Base-by-base conservation (phyloP, 2,888 invertebrate genomes). In the Lasius platythorax region DNA sequence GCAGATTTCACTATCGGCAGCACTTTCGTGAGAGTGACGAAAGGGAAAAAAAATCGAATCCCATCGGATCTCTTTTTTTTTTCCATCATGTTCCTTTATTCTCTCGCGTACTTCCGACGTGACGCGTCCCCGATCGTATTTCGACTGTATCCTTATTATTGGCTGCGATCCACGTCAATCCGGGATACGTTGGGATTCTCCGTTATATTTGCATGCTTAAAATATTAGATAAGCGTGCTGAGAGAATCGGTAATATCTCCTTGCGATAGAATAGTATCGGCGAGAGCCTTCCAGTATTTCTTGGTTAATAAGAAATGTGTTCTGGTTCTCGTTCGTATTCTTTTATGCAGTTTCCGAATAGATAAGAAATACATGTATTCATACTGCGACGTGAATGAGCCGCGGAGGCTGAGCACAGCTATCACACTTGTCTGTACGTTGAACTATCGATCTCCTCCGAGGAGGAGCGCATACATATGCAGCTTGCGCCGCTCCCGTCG, bases 371-470 rank as follows among this genome's bases (percentile, higher is more conserved):
- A 46, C 61, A 33, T 46, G 37, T 40, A 28, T 46, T 79, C 58
- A 68, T 37, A 73, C 67, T 72, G 70, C 64, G 37, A 76, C 72
- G 75, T 85, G 86, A 70, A 85, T 50, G 64, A 28, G 56, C 63
- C 58, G 84, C 74, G 66, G 86, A 87, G 79, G 83, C 43, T 86
- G 85, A 84, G 85, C 87, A 83, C 79, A 84, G 78, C 88, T 64
- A 89, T 92, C 91, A 90, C 90, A 90, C 93, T 93, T 91, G 92
- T 88, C 90, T 93, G 94, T 94, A 93, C 94, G 93, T 94, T 94
- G 93, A 94, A 94, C 94, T 94, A 94, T 94, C 93, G 94, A 94
- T 94, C 92, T 81, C 75, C 68, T 82, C 78, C 23, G 68, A 72
- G 81, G 83, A 88, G 85, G 76, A 87, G 90, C 87, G 86, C 86